Base-by-base conservation (phyloP, 2,797 vertebrate species). In the Muscicapa comitata region DNA sequence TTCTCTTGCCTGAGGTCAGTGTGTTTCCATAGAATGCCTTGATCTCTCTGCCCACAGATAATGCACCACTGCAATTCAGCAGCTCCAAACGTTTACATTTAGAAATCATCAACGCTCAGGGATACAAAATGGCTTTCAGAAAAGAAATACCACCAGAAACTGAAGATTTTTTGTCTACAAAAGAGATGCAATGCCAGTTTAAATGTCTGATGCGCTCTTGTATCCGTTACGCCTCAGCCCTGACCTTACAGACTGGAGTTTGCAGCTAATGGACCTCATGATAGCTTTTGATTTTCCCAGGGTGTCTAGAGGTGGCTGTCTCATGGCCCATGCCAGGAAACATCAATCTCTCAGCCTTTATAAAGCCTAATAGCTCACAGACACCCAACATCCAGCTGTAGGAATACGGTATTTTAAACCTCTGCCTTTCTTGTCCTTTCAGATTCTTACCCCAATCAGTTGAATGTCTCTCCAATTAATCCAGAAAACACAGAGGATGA, bases 401-500 rank as follows among this genome's bases (percentile, higher is more conserved):
- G 50, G 26, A 90, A 86, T 59, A 31, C 15, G 62, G 11, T 80
- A 81, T 61, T 94, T 94, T 53, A 45, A 85, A 81, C 31, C 45
- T 19, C 33, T 93, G 58, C 62, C 38, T 83, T 68, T 88, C 73
- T 50, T 62, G 59, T 76, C 70, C 66, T 57, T 92, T 85, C 45
- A 48, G 16, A 74, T 72, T 86, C 50, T 88, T 63, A 66, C 11
- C n/a, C 50, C 2, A 20, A 7, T 90, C 67, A 85, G 63, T 3
- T 87, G 84, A 93, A 90, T 18, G 26, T 47, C 62, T 53, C 71
- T 72, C 83, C 92, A 90, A 81, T 82, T 88, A 92, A 94, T 90
- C 79, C 80, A 63, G 47, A 66, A 75, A 95, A 58, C 14, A 65
- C 53, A 78, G 33, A 76, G 40, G 62, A 78, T 90, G 78, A 93